Base-by-base conservation (phyloP, 2,888 invertebrate genomes). In the Orthonevra nobilis region DNA sequence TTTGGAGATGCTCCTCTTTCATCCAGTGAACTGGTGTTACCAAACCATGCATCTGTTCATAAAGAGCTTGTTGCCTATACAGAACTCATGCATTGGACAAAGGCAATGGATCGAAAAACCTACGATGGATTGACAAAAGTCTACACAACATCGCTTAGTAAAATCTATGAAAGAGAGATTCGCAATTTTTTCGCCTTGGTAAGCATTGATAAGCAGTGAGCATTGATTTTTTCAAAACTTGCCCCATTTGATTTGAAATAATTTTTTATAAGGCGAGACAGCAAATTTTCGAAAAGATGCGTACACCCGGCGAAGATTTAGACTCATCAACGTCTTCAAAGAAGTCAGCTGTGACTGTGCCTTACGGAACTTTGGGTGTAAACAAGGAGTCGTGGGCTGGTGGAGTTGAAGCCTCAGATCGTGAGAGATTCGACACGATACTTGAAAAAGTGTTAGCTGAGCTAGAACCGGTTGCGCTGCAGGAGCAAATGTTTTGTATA, bases 401-500 rank as follows among this genome's bases (percentile, higher is more conserved):
- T 4, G 93, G 93, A 79, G 89, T 91, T 0, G 92, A 92, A 73
- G 85, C 90, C n/a, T 89, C 89, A 3, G 92, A 92, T 83, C 87
- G 92, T 19, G 89, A 90, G 70, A 88, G 90, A 42, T 92, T 91
- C 82, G 94, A 94, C 86, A 91, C 93, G 73, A 91, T 95, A 52
- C 90, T 97, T 68, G 96, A 97, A 86, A 93, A 94, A 88, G 95
- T 97, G 56, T 90, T 99, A 69, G 94, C 94, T 10, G 94, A 97
- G 86, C 90, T 98, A 81, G 97, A 97, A 86, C 95, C 95, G 2
- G 93, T 97, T 61, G 97, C 98, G 86, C 91, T 97, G 82, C 95
- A 96, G 17, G 99, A 99, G 88, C 98, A 98, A 89, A 94, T 96
- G 83, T 99, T 99, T 89, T 98, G 97, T 87, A 93, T 95, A 12